Evolutionary conservation across 1,140 invertebrate genomes (phyloP).

Genomic region (Ceratosolen fusciceps): DNA sequence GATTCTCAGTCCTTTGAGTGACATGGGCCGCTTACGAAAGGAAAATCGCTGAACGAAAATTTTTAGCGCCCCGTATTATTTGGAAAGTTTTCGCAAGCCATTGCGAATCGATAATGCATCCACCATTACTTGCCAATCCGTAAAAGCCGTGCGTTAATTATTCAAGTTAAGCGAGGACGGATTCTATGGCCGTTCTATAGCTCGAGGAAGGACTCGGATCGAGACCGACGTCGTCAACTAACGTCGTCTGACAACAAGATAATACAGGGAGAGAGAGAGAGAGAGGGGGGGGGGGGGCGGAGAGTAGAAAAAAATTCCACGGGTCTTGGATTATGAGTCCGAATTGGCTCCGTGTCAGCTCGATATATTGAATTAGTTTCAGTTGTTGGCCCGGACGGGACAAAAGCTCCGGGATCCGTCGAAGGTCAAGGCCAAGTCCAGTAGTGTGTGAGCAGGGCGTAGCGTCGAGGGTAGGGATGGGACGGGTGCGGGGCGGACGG

Average conservation of each 20-base stretch:
- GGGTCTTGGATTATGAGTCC: no score
- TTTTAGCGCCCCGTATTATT: not conserved
- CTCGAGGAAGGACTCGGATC: not conserved
- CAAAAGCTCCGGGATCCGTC: not conserved
- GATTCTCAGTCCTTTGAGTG: not conserved
- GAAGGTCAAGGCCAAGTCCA: no score
- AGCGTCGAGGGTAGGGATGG: not conserved
- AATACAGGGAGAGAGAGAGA: not conserved
- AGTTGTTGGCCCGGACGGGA: not conserved
- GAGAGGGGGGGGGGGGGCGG: not conserved
- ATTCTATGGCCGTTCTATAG: no score
- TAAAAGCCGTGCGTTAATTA: not conserved
- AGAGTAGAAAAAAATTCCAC: no score
- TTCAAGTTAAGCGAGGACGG: not conserved
- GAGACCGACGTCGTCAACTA: no score
- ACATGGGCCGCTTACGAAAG: not conserved
- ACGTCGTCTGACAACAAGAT: no score
- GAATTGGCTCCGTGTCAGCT: no score
- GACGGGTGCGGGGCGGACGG: not conserved
- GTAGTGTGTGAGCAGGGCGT: not conserved
- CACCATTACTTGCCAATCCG: not conserved
- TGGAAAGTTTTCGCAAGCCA: not conserved
- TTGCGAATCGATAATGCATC: not conserved
- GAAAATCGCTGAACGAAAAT: not conserved
- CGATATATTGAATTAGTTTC: not conserved